Conservation (phyloP, 2,888 invertebrate species). For the Eubasilissa splendida region DNA sequence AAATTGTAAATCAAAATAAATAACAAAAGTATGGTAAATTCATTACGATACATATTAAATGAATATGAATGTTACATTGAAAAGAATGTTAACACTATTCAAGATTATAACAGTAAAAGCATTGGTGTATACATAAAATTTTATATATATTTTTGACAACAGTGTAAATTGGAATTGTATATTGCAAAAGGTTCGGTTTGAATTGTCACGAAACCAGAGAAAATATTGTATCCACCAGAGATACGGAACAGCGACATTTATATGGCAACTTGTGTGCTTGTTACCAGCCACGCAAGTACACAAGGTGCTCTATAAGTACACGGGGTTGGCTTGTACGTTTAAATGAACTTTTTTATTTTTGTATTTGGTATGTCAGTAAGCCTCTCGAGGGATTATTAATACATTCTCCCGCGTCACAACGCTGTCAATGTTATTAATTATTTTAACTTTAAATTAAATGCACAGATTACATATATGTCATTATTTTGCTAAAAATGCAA, state of each 20-base stretch:
- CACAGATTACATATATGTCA: background rate
- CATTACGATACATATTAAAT: background rate
- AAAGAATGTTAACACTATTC: conserved; percentile 17
- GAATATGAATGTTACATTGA: conserved; percentile 33
- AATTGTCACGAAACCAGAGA: background rate
- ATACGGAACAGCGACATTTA: conserved; percentile 7
- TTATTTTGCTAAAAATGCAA: background rate
- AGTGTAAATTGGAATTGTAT: conserved; percentile 42
- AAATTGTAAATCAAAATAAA: background rate
- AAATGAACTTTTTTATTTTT: conserved; percentile 41
- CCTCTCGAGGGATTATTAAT: background rate
- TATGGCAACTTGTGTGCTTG: conserved; percentile 48
- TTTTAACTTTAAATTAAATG: background rate
- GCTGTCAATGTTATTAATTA: background rate
- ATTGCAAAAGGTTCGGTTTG: background rate
- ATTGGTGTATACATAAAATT: conserved; percentile 32
- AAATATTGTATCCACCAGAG: background rate
- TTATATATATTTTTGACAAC: conserved; percentile 49
- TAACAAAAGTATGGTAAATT: background rate
- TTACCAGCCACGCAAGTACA: conserved; percentile 57
- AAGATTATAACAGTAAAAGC: conserved; percentile 16
- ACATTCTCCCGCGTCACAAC: background rate
- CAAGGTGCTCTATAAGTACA: conserved; percentile 44
- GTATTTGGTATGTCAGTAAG: conserved; percentile 31
- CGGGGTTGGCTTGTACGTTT: conserved; percentile 8